Base-by-base conservation (phyloP, 2,888 invertebrate species). In the Coelinius sp. region DNA sequence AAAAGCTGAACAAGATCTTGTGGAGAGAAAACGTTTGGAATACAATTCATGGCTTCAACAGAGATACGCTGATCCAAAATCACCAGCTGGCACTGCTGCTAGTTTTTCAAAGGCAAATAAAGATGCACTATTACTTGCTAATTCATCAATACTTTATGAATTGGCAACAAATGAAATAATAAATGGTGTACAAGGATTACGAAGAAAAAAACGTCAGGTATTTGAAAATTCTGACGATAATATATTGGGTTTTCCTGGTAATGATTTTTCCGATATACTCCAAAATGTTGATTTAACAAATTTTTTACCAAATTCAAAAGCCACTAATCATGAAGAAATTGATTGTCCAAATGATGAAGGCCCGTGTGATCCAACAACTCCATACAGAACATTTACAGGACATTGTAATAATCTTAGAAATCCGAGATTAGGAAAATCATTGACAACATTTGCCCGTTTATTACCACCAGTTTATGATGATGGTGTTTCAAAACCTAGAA, bases 21-120 rank as follows among this genome's bases (percentile, higher is more conserved):
- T 93, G 22, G 91, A 92, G 41, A 90, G 96, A 70, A 93, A 94
- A 83, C 92, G 93, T 77, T 90, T 94, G 78, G 96, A 96, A 83
- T 95, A 94, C 84, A 92, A 94, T 88, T 91, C 95, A 22, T 96
- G 95, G 94, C 90, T 93, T 14, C 77, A 85, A 27, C 85, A 85
- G 17, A 81, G 81, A 64, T 78, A 80, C 31, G 94, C 94, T 0
- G 96, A 96, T 84, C 95, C 96, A 0, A 94, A 94, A 81, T 95
- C 96, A 0, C 93, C 96, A 0, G 92, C 93, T 12, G 96, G 97
- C 2, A 95, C 94, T 0, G 96, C 96, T 0, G 96, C 96, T 0
- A 95, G 96, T 0, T 96, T 97, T 88, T 95, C 95, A 70, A 96
- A 96, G 83, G 96, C 97, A 24, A 97, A 95, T 86, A 92, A 92